A percentile compares a stretch with the other conserved stretches of the same genome.
Conservation (phyloP, 1,140 invertebrate genomes). For the Brachionus rotundiformis region DNA sequence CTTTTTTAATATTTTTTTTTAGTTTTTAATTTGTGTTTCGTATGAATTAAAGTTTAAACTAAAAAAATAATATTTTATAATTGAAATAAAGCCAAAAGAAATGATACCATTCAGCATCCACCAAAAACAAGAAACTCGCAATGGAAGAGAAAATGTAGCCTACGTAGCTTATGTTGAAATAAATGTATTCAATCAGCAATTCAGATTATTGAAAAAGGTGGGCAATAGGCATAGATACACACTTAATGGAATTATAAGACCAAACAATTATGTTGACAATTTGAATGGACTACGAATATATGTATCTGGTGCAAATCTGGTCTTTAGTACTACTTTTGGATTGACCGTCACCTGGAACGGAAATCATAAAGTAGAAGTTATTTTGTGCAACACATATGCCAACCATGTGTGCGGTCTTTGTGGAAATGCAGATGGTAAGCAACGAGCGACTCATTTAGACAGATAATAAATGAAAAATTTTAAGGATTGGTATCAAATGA, state of each 20-base stretch:
- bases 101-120: constrained; percentile 27
- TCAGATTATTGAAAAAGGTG: neutral
- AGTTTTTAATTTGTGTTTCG: neutral
- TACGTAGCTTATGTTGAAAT: constrained; percentile 33
- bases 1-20: neutral
- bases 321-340: constrained; percentile 19
- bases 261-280: constrained; percentile 29
- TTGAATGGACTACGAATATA: neutral
- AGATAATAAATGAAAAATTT: too few relatives aligned
- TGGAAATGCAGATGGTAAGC: constrained; percentile 38
- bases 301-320: constrained; percentile 24
- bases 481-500: neutral
- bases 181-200: constrained; percentile 28
- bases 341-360: constrained; percentile 48
- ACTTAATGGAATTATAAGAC: neutral
- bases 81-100: constrained; percentile 11
- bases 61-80: too few relatives aligned
- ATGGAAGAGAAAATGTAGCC: neutral
- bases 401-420: constrained; percentile 45
- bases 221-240: neutral
- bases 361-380: constrained; percentile 37
- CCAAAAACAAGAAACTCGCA: constrained; percentile 40
- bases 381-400: constrained; percentile 23
- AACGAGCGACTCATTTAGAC: too few relatives aligned
- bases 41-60: too few relatives aligned